These are phyloP conservation scores for Atrichornis clamosus DNA, from an alignment of 2,113 vertebrate genomes.

Conservation along the genomic window DNA sequence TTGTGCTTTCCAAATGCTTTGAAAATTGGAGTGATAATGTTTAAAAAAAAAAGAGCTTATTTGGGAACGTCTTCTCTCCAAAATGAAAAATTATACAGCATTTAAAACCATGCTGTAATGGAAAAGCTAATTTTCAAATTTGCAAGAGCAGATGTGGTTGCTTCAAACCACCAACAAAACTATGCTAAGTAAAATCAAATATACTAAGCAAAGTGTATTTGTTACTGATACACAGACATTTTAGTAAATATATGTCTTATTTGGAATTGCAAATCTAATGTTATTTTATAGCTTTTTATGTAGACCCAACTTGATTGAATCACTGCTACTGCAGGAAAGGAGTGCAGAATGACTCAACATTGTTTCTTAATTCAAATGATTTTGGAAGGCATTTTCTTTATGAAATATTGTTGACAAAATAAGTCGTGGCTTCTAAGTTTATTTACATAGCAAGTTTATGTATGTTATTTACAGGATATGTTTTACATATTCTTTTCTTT, in stretches of 20 bases:
- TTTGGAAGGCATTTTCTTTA: neutral
- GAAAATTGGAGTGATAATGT: neutral
- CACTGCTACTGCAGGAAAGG: neutral
- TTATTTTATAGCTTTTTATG: neutral
- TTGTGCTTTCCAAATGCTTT: neutral
- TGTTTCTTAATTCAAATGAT: neutral
- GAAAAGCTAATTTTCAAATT: neutral
- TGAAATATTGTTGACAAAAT: conserved; percentile 12
- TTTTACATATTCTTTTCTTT: neutral
- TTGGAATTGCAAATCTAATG: neutral
- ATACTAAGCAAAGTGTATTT: neutral
- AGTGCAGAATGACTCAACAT: neutral
- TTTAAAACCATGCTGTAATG: neutral
- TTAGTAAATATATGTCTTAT: neutral
- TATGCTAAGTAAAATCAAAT: neutral
- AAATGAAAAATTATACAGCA: neutral
- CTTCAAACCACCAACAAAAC: neutral
- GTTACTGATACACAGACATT: neutral
- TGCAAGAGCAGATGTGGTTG: neutral
- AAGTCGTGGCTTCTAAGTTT: neutral
- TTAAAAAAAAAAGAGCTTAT: neutral
- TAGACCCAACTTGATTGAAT: neutral
- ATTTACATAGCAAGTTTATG: neutral
- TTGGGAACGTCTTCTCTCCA: neutral
- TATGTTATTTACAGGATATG: neutral